These are phyloP conservation scores for Neopipo cinnamomea DNA, from an alignment of 2,113 vertebrate species.

Conservation along the genomic window DNA sequence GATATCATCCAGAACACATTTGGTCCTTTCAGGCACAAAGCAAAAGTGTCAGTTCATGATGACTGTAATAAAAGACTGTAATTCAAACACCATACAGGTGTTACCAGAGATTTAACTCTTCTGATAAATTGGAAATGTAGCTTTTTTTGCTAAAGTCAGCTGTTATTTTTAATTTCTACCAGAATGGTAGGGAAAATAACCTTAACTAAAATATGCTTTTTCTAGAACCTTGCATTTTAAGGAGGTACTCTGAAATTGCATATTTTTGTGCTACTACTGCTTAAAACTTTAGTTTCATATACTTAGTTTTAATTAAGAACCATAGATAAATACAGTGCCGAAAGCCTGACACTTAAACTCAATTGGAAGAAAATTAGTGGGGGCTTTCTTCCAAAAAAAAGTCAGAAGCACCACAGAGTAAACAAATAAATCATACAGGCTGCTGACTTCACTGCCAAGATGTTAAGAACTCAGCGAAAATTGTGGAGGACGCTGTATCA, in stretches of 20 bases:
- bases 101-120: not conserved
- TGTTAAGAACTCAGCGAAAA: not conserved
- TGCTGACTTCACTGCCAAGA: not conserved
- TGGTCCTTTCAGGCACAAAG: not conserved
- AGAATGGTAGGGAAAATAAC: not conserved
- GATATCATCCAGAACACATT: conserved; percentile 1
- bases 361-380: not conserved
- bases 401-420: not conserved
- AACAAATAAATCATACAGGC: not conserved
- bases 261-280: not conserved
- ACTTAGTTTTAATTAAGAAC: not conserved
- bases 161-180: not conserved
- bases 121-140: not conserved
- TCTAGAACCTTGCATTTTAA: not conserved
- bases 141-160: not conserved
- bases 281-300: not conserved
- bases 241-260: not conserved
- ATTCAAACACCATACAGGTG: not conserved
- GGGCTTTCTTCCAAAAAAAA: not conserved
- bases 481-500: not conserved
- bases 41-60: not conserved
- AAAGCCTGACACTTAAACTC: not conserved
- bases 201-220: not conserved
- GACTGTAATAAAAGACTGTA: not conserved
- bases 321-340: not conserved